A percentile compares a stretch with the other conserved stretches of the same genome.
These are phyloP conservation scores for Nudaria mundana DNA, from an alignment of 2,888 invertebrate genomes.

Conservation along the genomic window DNA sequence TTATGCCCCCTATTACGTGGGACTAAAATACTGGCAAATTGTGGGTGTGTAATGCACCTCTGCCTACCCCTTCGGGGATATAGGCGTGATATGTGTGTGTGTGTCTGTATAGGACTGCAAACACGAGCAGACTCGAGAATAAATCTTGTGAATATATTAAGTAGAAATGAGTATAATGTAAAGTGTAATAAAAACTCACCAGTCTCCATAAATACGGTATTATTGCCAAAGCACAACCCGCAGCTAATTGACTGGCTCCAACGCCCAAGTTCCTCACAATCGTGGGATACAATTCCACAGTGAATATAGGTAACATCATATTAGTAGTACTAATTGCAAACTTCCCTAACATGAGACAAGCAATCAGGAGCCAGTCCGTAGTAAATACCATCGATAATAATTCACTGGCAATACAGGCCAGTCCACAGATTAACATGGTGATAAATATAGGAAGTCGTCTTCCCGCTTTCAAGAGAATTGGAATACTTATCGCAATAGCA, in stretches of 20 bases:
- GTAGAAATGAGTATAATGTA: too few relatives aligned
- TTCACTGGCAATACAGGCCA: constrained; percentile 85
- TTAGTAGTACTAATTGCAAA: constrained; percentile 90
- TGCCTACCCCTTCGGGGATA: too few relatives aligned
- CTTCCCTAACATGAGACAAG: constrained; percentile 90
- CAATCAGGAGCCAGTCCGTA: constrained; percentile 85
- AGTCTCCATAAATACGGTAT: constrained; percentile 90
- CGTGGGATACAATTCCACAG: constrained; percentile 87
- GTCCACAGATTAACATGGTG: constrained; percentile 85
- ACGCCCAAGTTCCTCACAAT: constrained; percentile 86
- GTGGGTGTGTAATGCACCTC: too few relatives aligned
- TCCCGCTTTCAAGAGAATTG: constrained; percentile 87
- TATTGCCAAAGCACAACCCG: constrained; percentile 87
- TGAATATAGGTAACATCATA: constrained; percentile 89
- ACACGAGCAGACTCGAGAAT: too few relatives aligned
- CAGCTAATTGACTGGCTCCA: constrained; percentile 88
- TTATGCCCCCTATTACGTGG: too few relatives aligned
- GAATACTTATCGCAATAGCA: constrained; percentile 87
- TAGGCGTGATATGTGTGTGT: too few relatives aligned
- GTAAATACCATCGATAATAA: constrained; percentile 75
- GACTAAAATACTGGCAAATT: too few relatives aligned
- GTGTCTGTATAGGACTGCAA: too few relatives aligned
- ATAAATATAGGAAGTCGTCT: constrained; percentile 86
- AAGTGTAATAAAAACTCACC: too few relatives aligned
- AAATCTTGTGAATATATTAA: too few relatives aligned